Evolutionary conservation across 2,888 invertebrate genomes (phyloP), one percentile per base, ranked within the genome.

Genomic region (Apoderus coryli): DNA sequence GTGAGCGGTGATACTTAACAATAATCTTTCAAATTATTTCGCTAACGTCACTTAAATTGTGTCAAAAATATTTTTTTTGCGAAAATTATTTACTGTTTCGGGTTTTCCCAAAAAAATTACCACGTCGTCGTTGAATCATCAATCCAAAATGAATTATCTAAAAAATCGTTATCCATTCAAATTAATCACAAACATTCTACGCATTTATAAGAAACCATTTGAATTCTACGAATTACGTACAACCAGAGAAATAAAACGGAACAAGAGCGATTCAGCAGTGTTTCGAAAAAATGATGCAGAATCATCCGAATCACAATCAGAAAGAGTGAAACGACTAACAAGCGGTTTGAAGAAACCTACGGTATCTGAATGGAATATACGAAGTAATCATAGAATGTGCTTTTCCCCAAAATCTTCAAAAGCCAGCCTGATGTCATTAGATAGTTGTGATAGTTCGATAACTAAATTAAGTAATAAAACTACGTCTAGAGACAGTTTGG

Each of bases 141-240:
- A n/a, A n/a, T n/a, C n/a, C 10, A 28, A 27, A 19, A 26, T 40
- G 30, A 39, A 36, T 23, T 44, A 40, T 29, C 25, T 44, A 10
- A 39, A 33, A 28, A 37, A 34, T 28, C 33, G 36, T 1, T 38
- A 37, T 15, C 39, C 40, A 1, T 38, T 44, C 16, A 40, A 39
- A 29, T 29, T 41, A 19, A 22, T 44, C 4, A 36, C 35, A 7
- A 33, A 39, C 22, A 37, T 40, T 19, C 35, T 41, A 28, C 34
- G 43, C 16, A 36, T 31, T 14, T 37, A 41, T 16, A 35, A 32
- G 23, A 36, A 29, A 25, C 31, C 34, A 11, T 24, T 19, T 14
- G 36, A 36, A 7, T n/a, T n/a, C n/a, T n/a, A n/a, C n/a, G 12
- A 19, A n/a, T 26, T 34, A 9, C 22, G 27, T 15, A 14, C 5